Evolutionary conservation across 1,140 invertebrate genomes (phyloP).

Genomic region (Drosophila bifasciata): DNA sequence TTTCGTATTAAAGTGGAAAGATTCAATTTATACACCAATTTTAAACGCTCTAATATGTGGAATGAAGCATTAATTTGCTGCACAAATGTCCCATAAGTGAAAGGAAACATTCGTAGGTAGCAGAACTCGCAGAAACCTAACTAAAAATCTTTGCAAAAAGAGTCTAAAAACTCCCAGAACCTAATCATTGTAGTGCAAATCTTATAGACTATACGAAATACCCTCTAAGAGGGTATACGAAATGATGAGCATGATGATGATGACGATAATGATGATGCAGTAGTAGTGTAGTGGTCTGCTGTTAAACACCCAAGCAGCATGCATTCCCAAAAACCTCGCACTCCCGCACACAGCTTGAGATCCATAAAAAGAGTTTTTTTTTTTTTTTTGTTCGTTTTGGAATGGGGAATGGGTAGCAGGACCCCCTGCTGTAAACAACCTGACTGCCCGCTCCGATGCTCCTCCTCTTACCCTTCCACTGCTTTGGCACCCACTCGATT

Average conservation of each 20-base stretch:
- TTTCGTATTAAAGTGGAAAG: too few species aligned
- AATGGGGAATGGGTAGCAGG: background rate
- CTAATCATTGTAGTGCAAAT: too few species aligned
- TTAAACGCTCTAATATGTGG: too few species aligned
- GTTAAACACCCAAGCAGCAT: constrained; percentile 36
- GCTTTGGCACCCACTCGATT: constrained; percentile 78
- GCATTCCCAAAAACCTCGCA: constrained; percentile 17
- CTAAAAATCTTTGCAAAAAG: too few species aligned
- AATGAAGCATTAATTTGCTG: too few species aligned
- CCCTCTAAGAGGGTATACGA: too few species aligned
- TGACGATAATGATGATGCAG: constrained; percentile 12
- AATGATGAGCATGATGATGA: background rate
- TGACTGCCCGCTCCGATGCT: constrained; percentile 18
- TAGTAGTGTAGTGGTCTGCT: constrained; percentile 9
- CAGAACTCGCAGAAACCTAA: too few species aligned
- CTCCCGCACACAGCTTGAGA: constrained; percentile 60
- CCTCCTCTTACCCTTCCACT: constrained; percentile 2
- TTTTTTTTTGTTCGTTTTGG: constrained; percentile 1
- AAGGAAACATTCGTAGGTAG: too few species aligned
- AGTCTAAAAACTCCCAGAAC: too few species aligned
- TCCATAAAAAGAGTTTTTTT: constrained; percentile 1
- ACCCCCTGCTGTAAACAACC: constrained; percentile 59
- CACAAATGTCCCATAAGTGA: too few species aligned
- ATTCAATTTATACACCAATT: too few species aligned
- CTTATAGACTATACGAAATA: too few species aligned